phyloP scores from a whole-genome alignment of 2,888 invertebrate genomes.

The Cheilosia grossa region DNA sequence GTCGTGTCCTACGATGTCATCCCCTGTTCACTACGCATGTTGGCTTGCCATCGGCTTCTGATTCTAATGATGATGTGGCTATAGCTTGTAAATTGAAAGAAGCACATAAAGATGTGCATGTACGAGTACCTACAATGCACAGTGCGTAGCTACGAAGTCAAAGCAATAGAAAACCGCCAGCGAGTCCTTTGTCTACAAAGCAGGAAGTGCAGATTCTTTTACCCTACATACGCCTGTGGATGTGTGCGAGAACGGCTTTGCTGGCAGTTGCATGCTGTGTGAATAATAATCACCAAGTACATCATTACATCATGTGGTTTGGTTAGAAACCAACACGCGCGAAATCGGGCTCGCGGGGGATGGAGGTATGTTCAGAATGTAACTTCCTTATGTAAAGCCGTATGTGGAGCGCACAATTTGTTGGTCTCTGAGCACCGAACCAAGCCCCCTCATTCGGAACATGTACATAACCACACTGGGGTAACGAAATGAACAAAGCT shows the following conservation, averaged over 20 bases:
- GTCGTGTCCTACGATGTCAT: neutral
- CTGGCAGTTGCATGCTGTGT: slow-evolving; percentile 60
- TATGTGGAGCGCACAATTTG: slow-evolving; percentile 56
- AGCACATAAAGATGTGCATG: neutral
- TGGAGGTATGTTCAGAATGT: slow-evolving; percentile 31
- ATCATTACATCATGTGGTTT: slow-evolving; percentile 71
- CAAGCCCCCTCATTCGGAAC: slow-evolving; percentile 38
- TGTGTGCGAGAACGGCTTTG: slow-evolving; percentile 28
- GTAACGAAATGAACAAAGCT: slow-evolving; percentile 63
- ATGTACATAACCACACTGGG: slow-evolving; percentile 47
- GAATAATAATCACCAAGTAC: slow-evolving; percentile 71
- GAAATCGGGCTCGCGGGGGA: slow-evolving; percentile 3
- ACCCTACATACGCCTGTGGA: neutral
- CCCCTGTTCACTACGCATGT: neutral
- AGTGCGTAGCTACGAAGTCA: slow-evolving; percentile 36
- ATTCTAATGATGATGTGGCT: slow-evolving; percentile 38
- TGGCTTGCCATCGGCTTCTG: slow-evolving; percentile 6
- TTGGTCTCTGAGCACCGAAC: slow-evolving; percentile 27
- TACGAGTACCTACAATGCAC: slow-evolving; percentile 23
- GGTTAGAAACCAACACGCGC: slow-evolving; percentile 53
- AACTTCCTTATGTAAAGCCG: slow-evolving; percentile 65
- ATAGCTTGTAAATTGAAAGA: slow-evolving; percentile 30
- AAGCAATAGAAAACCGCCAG: neutral
- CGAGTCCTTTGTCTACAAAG: slow-evolving; percentile 15
- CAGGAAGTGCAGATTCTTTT: slow-evolving; percentile 58